These are phyloP conservation scores for Drosophila arawakana DNA, from an alignment of 1,140 invertebrate species.

Conservation along the genomic window DNA sequence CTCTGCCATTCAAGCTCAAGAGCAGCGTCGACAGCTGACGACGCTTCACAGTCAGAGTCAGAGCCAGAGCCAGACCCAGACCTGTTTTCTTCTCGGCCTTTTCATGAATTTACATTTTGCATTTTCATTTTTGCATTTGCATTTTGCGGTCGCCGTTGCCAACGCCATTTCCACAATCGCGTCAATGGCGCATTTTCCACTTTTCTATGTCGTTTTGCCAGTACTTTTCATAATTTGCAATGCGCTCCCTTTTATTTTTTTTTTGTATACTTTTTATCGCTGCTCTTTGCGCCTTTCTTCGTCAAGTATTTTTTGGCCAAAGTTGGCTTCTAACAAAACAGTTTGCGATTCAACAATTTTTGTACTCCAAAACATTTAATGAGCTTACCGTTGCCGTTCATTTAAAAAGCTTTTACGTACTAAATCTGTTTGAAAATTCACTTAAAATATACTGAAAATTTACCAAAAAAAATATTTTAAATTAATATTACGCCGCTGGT, in stretches of 20 bases:
- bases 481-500: conserved; percentile 13
- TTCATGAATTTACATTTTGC: conserved; percentile 71
- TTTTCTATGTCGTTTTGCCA: conserved; percentile 36
- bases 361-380: conserved; percentile 51
- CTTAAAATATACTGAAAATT: conserved; percentile 28
- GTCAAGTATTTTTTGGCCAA: conserved; percentile 58
- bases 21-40: conserved; percentile 62
- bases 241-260: conserved; percentile 26
- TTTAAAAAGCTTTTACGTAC: conserved; percentile 8
- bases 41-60: too few relatives aligned
- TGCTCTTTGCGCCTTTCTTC: conserved; percentile 61
- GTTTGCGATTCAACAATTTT: conserved; percentile 26
- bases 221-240: conserved; percentile 69
- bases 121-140: conserved; percentile 56
- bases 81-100: conserved; percentile 61
- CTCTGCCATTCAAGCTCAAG: conserved; percentile 75
- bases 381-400: conserved; percentile 30
- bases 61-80: conserved; percentile 22
- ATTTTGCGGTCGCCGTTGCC: conserved; percentile 38
- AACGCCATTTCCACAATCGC: conserved; percentile 11
- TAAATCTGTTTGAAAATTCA: neutral
- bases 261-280: conserved; percentile 19
- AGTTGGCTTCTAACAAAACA: conserved; percentile 42
- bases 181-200: conserved; percentile 48
- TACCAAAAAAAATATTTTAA: conserved; percentile 24